Base-by-base conservation (phyloP, 1,140 invertebrate genomes). In the Doryteuthis pealeii region DNA sequence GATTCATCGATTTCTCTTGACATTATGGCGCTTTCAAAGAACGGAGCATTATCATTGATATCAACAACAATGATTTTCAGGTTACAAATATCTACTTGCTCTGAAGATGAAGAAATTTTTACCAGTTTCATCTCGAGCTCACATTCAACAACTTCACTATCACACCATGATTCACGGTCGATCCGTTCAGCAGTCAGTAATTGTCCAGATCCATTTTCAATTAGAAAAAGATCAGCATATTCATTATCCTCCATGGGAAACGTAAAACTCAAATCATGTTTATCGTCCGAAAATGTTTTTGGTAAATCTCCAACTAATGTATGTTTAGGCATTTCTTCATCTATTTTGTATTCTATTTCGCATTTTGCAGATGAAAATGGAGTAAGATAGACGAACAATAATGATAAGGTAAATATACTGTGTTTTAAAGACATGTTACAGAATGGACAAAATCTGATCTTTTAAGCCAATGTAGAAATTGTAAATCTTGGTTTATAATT, bases 41-140 rank as follows among this genome's bases (percentile, higher is more conserved):
- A 89, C 0, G 96, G 96, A 6, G 94, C 92, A 88, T 98, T 98
- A 90, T 98, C 97, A 86, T 98, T 99, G n/a, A 93, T 95, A 86
- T 98, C 96, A 5, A 81, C 70, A 12, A 88, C 76, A 10, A 79
- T 70, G 40, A 88, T 76, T 62, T 76, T 77, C 0, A 84, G 80
- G 0, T 71, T 79, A 32, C 82, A 80, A 65, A 87, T 81, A 43
- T 82, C 81, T 66, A 82, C 77, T 45, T 80, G 78, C 26, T 74
- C 71, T n/a, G 70, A 0, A 98, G 90, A 90, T 76, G 75, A 1
- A 96, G 85, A 0, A 97, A 93, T 82, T 92, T 95, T 6, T 94
- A 92, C 2, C 35, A 83, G 74, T 65, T 73, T 70, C 15, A 78
- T 73, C 26, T 33, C 58, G 62, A 77, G 54, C 33, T 66, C 73